phyloP scores from a whole-genome alignment of 64 coral and sea anemone species.

The Porites lutea region DNA sequence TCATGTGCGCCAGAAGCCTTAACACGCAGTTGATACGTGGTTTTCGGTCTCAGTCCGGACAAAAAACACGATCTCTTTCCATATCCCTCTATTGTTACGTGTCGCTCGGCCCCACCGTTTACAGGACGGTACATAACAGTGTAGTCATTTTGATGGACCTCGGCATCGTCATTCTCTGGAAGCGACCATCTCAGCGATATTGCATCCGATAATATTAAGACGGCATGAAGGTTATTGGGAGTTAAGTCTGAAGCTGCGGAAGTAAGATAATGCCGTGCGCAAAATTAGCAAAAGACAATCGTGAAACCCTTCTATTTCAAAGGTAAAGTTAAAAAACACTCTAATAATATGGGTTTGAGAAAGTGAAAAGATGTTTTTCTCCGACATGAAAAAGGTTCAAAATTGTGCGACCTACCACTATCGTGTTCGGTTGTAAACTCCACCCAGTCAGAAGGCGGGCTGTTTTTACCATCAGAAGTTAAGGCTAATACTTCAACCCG shows the following conservation, averaged over 20 bases:
- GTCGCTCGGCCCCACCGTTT: not conserved
- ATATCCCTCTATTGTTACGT: not conserved
- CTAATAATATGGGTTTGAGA: too few species aligned
- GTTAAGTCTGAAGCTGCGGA: not conserved
- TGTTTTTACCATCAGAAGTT: not conserved
- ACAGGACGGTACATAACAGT: not conserved
- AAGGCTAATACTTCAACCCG: not conserved
- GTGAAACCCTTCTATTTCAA: too few species aligned
- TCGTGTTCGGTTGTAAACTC: not conserved
- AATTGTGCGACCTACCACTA: too few species aligned
- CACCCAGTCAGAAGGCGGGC: not conserved
- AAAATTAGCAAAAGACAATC: too few species aligned
- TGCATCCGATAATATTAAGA: not conserved
- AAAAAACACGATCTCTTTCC: not conserved
- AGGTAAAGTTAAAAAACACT: too few species aligned
- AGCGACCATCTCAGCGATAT: not conserved
- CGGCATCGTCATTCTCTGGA: too few species aligned
- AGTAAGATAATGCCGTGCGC: too few species aligned
- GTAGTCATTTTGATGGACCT: not conserved
- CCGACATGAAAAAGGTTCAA: too few species aligned
- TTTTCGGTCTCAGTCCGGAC: conserved; percentile 10
- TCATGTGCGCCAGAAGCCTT: conserved; percentile 25
- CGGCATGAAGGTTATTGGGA: not conserved
- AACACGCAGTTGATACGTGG: conserved; percentile 32
- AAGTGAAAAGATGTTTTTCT: too few species aligned